These are phyloP conservation scores for Cinclus cinclus DNA, from an alignment of 2,113 vertebrate genomes.

Conservation along the genomic window DNA sequence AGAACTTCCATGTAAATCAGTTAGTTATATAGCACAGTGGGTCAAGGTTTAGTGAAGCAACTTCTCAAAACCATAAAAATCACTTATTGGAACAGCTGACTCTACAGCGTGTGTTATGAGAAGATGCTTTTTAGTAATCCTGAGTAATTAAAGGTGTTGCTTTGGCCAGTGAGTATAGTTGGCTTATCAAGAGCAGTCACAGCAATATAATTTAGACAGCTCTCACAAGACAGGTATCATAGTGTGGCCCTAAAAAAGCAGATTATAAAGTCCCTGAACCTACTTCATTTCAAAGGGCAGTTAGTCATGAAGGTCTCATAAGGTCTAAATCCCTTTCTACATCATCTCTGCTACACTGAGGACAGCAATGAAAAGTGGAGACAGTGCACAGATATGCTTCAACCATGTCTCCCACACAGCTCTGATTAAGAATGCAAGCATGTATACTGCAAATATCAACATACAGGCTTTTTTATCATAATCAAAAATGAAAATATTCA, in stretches of 20 bases:
- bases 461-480: not conserved
- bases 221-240: not conserved
- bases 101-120: not conserved
- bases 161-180: not conserved
- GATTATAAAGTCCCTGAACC: not conserved
- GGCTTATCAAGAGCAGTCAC: not conserved
- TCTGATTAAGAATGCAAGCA: not conserved
- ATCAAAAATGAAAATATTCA: not conserved
- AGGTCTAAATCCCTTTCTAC: not conserved
- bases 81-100: slow-evolving; percentile 29
- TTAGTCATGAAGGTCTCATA: not conserved
- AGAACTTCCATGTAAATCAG: slow-evolving; percentile 62
- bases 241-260: not conserved
- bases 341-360: not conserved
- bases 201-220: not conserved
- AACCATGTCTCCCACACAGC: not conserved
- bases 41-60: slow-evolving; percentile 53
- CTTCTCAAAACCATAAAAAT: slow-evolving; percentile 48
- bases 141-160: not conserved
- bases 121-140: not conserved
- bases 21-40: slow-evolving; percentile 46
- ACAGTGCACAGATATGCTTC: not conserved
- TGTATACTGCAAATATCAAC: not conserved
- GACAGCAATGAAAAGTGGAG: not conserved
- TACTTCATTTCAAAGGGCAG: not conserved